phyloP scores from a whole-genome alignment of 2,797 vertebrate species.

The Phoxinus dragarum region DNA sequence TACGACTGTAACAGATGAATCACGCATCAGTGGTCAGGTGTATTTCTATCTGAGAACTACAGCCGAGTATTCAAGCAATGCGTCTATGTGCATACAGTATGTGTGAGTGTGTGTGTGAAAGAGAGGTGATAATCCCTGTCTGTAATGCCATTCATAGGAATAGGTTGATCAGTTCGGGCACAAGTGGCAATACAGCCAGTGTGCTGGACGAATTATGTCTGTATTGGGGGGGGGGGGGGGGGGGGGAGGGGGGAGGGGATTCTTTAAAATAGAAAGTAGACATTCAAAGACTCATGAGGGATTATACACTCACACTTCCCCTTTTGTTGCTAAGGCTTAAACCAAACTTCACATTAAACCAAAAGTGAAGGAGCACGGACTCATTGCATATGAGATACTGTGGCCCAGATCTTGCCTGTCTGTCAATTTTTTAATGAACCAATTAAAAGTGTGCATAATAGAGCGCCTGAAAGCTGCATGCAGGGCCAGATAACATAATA shows the following conservation, averaged over 20 bases:
- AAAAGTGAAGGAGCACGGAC: neutral
- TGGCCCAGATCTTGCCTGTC: neutral
- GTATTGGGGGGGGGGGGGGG: conserved; percentile 10
- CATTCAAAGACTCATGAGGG: conserved; percentile 23
- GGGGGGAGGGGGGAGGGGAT: conserved; percentile 11
- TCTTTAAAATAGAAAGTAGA: conserved; percentile 32
- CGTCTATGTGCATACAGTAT: conserved; percentile 44
- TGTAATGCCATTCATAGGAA: conserved; percentile 67
- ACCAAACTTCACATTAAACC: conserved; percentile 23
- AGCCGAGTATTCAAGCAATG: conserved; percentile 33
- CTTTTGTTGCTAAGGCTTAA: conserved; percentile 35
- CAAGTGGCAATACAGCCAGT: conserved; percentile 72
- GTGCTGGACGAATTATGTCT: conserved; percentile 74
- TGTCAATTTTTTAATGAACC: conserved; percentile 13
- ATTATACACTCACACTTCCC: conserved; percentile 30
- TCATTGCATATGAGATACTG: conserved; percentile 7
- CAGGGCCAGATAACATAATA: neutral
- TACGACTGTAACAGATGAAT: conserved; percentile 37
- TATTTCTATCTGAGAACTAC: conserved; percentile 42
- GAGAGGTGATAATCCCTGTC: conserved; percentile 62
- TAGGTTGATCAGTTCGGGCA: conserved; percentile 65
- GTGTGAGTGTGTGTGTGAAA: conserved; percentile 41
- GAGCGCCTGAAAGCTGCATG: neutral
- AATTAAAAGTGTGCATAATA: conserved; percentile 2
- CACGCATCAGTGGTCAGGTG: conserved; percentile 25